phyloP scores from a whole-genome alignment of 2,797 vertebrate species.

The Antennarius maculatus region DNA sequence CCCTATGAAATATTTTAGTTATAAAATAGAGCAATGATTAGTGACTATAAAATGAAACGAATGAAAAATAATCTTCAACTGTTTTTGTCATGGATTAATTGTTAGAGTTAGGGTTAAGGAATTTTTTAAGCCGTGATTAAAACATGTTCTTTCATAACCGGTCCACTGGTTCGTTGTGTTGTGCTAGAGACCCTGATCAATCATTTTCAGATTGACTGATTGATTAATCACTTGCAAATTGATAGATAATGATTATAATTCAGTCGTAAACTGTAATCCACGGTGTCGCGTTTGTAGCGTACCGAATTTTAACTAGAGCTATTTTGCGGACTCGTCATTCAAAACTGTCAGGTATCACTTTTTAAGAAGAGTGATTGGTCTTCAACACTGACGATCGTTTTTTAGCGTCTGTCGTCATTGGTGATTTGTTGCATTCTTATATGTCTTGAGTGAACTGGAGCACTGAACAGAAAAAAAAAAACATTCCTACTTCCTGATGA shows the following conservation, averaged over 20 bases:
- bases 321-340: no score
- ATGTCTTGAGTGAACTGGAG: not conserved
- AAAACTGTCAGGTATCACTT: not conserved
- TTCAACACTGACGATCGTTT: slow-evolving; percentile 24
- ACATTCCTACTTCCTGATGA: not conserved
- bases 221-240: not conserved
- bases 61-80: no score
- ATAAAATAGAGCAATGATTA: no score
- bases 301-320: no score
- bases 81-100: not conserved
- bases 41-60: no score
- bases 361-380: slow-evolving; percentile 3
- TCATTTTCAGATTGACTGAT: not conserved
- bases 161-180: no score
- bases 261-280: no score
- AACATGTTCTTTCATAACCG: not conserved
- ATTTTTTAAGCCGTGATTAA: not conserved
- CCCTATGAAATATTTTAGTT: no score
- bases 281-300: no score
- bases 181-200: no score
- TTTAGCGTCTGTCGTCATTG: not conserved
- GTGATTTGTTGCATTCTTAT: not conserved
- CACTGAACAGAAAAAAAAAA: not conserved
- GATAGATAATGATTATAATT: no score
- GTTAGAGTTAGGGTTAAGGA: no score